phyloP scores from a whole-genome alignment of 1,140 invertebrate genomes.

The Capitella teleta region DNA sequence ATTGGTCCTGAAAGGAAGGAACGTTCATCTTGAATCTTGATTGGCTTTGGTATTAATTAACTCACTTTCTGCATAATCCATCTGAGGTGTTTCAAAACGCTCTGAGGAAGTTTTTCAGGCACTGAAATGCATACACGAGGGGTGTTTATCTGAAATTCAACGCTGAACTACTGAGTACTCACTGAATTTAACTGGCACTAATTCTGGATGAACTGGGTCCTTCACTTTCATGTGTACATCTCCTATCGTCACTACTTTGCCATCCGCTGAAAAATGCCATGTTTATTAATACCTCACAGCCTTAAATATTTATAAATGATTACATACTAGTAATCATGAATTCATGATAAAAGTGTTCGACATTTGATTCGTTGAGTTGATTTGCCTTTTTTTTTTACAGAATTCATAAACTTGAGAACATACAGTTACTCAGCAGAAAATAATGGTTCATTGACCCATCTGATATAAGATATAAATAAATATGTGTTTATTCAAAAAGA shows the following conservation, averaged over 20 bases:
- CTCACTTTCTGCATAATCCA: conserved; percentile 86
- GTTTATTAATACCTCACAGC: background rate
- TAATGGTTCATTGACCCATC: too few species aligned
- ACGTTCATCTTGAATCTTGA: conserved; percentile 10
- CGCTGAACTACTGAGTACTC: conserved; percentile 40
- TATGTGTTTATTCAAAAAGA: too few species aligned
- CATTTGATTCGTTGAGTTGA: background rate
- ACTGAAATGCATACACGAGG: conserved; percentile 18
- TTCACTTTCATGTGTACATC: conserved; percentile 21
- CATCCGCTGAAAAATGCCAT: background rate
- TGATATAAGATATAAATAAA: too few species aligned
- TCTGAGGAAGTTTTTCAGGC: conserved; percentile 50
- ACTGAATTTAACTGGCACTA: conserved; percentile 75
- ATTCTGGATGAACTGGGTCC: conserved; percentile 47
- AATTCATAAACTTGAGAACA: background rate
- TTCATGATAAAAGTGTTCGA: too few species aligned
- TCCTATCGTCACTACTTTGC: conserved; percentile 21
- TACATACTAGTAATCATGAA: background rate
- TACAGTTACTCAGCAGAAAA: too few species aligned
- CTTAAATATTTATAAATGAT: background rate
- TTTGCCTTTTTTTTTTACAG: background rate
- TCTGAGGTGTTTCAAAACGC: conserved; percentile 65
- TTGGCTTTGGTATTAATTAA: background rate
- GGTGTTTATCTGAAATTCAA: conserved; percentile 6
- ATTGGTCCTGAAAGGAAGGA: conserved; percentile 48